Evolutionary conservation across 2,113 vertebrate species (phyloP).

Genomic region (Rhinopomastus cyanomelas): DNA sequence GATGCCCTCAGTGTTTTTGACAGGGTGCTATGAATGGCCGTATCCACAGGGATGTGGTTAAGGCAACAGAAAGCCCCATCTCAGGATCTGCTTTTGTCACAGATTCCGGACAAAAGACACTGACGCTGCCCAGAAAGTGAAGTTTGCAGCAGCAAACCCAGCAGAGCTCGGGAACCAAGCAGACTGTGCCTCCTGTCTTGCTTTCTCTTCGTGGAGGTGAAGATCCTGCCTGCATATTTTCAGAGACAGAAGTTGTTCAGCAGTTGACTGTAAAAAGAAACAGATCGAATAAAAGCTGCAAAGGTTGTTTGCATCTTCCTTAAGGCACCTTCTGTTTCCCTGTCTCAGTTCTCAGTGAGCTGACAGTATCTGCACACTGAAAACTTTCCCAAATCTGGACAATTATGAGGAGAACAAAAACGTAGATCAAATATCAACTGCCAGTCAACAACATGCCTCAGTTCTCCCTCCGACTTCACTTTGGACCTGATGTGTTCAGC

Average conservation of each 20-base stretch:
- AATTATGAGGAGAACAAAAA: neutral
- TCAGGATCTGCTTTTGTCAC: neutral
- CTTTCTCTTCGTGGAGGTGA: neutral
- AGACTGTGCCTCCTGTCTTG: neutral
- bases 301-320: neutral
- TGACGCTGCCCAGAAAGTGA: neutral
- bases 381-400: neutral
- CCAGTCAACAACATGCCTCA: neutral
- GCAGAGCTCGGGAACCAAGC: neutral
- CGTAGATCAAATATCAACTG: neutral
- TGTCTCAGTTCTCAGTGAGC: neutral
- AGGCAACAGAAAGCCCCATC: neutral
- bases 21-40: rapidly evolving
- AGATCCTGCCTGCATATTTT: neutral
- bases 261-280: neutral
- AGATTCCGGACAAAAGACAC: neutral
- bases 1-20: neutral
- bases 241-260: neutral
- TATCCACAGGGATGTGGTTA: neutral
- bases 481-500: rapidly evolving
- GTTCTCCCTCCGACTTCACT: rapidly evolving
- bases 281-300: neutral
- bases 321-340: neutral
- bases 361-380: neutral
- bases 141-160: neutral